Base-by-base conservation (phyloP, 2,797 vertebrate genomes). In the Lemur catta region DNA sequence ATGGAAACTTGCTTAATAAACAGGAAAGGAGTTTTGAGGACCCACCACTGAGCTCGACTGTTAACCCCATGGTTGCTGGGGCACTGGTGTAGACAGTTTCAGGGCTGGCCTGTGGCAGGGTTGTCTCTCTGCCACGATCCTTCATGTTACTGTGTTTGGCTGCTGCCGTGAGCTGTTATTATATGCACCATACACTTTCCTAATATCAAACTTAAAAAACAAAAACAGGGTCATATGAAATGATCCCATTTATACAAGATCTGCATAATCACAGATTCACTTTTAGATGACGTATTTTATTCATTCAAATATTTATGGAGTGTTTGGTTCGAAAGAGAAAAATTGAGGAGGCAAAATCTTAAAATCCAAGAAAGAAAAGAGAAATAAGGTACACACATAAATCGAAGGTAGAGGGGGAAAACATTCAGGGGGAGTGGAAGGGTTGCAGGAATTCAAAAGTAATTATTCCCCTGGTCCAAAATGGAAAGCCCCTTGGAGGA, bases 1-100 rank as follows among this genome's bases (percentile, higher is more conserved):
- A 78, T 96, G 96, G 94, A 97, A 96, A 84, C 88, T 86, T 76
- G 30, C 72, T 97, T 96, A 93, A 97, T 88, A 95, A 97, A 91
- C 88, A 95, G 46, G 80, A 97, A 97, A 96, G 94, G 35, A 63
- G 75, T 74, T 2, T 93, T 94, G 57, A 94, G 71, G 35, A 78
- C 84, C 85, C 89, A 85, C 89, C n/a, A 71, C 41, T 14, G 6
- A 69, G 78, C 87, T 85, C 78, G 55, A 95, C 93, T 85, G 91
- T 91, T 93, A 96, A 90, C 86, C 33, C 30, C 17, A 2, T 43
- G 61, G 28, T 33, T 74, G 17, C 30, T 28, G 33, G 43, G 20
- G 20, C 17, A 43, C 15, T 59, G 28, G n/a, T 38, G n/a, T 61
- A 91, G 75, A 38, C 4, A 2, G 52, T 65, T 38, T 35, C 20